phyloP scores from a whole-genome alignment of 2,113 vertebrate genomes.

The Cynoglossus semilaevis region DNA sequence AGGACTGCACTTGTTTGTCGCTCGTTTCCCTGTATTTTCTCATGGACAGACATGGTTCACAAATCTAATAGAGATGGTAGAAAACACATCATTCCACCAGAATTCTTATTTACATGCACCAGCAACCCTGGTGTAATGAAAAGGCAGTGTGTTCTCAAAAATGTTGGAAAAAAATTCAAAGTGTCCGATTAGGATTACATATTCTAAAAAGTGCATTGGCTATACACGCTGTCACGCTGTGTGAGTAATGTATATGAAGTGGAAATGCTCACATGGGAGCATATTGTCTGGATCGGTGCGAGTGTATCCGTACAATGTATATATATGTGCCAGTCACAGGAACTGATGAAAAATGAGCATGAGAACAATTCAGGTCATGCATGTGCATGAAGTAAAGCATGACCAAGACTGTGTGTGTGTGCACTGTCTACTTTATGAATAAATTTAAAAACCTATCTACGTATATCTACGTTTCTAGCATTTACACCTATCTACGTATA shows the following conservation, averaged over 20 bases:
- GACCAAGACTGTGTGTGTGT: neutral
- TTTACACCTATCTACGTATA: too few relatives aligned
- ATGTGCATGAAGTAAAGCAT: neutral
- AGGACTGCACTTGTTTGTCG: too few relatives aligned
- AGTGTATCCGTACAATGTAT: neutral
- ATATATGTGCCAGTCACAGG: conserved; percentile 9
- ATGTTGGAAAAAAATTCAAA: too few relatives aligned
- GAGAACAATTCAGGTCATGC: neutral
- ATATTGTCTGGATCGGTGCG: conserved; percentile 18
- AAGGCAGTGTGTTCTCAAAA: too few relatives aligned
- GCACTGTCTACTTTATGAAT: neutral
- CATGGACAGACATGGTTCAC: too few relatives aligned
- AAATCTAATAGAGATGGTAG: too few relatives aligned
- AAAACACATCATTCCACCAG: too few relatives aligned
- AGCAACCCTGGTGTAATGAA: too few relatives aligned
- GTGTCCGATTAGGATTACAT: neutral
- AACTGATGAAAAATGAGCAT: neutral
- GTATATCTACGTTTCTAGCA: too few relatives aligned
- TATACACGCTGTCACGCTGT: neutral
- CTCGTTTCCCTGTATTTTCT: too few relatives aligned
- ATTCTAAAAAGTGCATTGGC: neutral
- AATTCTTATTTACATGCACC: too few relatives aligned
- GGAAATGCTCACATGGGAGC: conserved; percentile 7
- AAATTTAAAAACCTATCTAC: too few relatives aligned
- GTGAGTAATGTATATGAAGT: conserved; percentile 2